Evolutionary conservation across 1,140 invertebrate species (phyloP).

Genomic region (Drosophila sechellia): DNA sequence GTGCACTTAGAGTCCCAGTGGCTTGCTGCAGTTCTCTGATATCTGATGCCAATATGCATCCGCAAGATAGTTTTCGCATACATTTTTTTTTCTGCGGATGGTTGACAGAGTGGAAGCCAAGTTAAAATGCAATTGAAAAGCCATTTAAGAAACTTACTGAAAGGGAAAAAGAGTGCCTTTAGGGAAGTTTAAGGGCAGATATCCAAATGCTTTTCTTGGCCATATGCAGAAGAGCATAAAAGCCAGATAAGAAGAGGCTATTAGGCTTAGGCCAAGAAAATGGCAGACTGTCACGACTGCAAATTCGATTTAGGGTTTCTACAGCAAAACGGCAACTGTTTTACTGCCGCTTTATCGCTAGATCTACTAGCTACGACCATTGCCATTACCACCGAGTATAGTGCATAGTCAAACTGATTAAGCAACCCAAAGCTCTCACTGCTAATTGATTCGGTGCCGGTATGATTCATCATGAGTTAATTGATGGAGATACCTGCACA

Average conservation of each 20-base stretch:
- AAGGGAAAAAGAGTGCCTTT: constrained; percentile 26
- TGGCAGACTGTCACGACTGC: constrained; percentile 4
- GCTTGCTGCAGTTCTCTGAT: no score
- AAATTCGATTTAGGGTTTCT: constrained; percentile 20
- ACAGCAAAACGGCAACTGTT: constrained; percentile 4
- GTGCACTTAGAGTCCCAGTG: no score
- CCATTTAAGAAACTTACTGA: constrained; percentile 60
- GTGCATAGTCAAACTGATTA: not conserved
- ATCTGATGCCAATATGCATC: constrained; percentile 4
- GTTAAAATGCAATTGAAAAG: constrained; percentile 74
- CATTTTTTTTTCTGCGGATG: not conserved
- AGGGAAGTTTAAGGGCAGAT: constrained; percentile 33
- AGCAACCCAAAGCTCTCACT: not conserved
- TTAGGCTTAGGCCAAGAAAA: constrained; percentile 46
- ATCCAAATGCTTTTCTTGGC: constrained; percentile 30
- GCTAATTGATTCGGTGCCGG: constrained; percentile 13
- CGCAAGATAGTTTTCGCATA: constrained; percentile 21
- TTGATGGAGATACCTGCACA: not conserved
- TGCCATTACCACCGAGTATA: not conserved
- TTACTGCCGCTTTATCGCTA: constrained; percentile 2
- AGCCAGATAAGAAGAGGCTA: constrained; percentile 41
- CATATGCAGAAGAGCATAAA: constrained; percentile 45
- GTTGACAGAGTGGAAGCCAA: constrained; percentile 10
- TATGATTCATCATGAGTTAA: constrained; percentile 10
- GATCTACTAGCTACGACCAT: not conserved